These are phyloP conservation scores for Sprattus sprattus DNA, from an alignment of 2,113 vertebrate species.

Conservation along the genomic window DNA sequence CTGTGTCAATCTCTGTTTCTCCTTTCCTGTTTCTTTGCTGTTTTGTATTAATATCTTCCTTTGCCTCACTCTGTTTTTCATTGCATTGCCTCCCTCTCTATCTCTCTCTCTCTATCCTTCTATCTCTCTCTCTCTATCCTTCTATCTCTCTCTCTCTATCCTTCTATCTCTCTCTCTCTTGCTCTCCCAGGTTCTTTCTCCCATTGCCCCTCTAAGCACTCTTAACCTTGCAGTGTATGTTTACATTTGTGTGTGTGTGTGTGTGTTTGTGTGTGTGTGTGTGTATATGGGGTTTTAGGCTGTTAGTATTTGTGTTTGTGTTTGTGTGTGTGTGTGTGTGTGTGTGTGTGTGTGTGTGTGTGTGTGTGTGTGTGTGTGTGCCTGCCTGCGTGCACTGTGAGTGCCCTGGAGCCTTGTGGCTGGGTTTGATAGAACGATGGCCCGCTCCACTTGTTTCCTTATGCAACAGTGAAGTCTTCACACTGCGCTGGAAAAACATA, in stretches of 20 bases:
- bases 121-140: not conserved
- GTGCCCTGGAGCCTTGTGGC: too few relatives aligned
- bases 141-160: not conserved
- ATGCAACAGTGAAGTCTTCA: constrained; percentile 26
- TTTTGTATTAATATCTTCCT: too few relatives aligned
- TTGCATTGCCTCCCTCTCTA: not conserved
- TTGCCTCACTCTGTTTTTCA: too few relatives aligned
- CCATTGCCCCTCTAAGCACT: not conserved
- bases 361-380: too few relatives aligned
- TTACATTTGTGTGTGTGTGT: not conserved
- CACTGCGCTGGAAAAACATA: constrained; percentile 37
- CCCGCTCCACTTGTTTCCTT: not conserved
- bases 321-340: too few relatives aligned
- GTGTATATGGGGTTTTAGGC: not conserved
- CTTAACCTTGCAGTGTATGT: too few relatives aligned
- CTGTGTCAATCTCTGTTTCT: not conserved
- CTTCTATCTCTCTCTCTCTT: not conserved
- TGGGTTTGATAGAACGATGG: too few relatives aligned
- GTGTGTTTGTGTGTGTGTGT: constrained; percentile 12
- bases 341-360: too few relatives aligned
- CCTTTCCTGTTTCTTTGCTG: not conserved
- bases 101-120: not conserved
- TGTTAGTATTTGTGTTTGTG: constrained; percentile 1
- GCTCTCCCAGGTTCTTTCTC: not conserved
- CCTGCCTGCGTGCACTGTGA: too few relatives aligned